phyloP scores from a whole-genome alignment of 2,888 invertebrate genomes.

The Liposcelis brunnea region DNA sequence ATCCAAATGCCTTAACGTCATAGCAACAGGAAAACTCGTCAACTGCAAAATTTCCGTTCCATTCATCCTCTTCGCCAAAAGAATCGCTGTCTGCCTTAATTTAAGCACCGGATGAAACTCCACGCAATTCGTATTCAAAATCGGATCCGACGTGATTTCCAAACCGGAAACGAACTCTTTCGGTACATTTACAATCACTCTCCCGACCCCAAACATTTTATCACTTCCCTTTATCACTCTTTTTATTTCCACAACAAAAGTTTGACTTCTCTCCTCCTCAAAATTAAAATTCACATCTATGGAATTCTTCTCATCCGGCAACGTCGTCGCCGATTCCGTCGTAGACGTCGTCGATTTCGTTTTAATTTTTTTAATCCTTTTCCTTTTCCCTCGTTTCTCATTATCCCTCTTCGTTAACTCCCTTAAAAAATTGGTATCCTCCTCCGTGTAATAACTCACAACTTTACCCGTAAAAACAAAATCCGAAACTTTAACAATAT shows the following conservation, averaged over 20 bases:
- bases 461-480: slow-evolving; percentile 2
- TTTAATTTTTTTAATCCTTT: not conserved
- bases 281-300: too few species aligned
- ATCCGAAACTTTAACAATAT: not conserved
- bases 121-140: slow-evolving; percentile 5
- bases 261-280: not conserved
- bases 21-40: slow-evolving; percentile 32
- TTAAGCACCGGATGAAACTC: slow-evolving; percentile 5
- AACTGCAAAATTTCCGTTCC: slow-evolving; percentile 17
- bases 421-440: too few species aligned
- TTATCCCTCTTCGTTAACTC: too few species aligned
- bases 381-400: too few species aligned
- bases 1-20: slow-evolving; percentile 35
- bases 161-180: slow-evolving; percentile 3
- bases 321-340: too few species aligned
- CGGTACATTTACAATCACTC: not conserved
- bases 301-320: too few species aligned
- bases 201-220: not conserved
- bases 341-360: not conserved
- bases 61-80: not conserved
- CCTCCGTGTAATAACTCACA: not conserved
- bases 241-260: slow-evolving; percentile 5
- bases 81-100: not conserved
- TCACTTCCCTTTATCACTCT: not conserved
- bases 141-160: slow-evolving; percentile 3